A percentile compares a stretch with the other conserved stretches of the same genome.
Conservation (phyloP, 1,140 invertebrate genomes). For the Papilio glaucus region DNA sequence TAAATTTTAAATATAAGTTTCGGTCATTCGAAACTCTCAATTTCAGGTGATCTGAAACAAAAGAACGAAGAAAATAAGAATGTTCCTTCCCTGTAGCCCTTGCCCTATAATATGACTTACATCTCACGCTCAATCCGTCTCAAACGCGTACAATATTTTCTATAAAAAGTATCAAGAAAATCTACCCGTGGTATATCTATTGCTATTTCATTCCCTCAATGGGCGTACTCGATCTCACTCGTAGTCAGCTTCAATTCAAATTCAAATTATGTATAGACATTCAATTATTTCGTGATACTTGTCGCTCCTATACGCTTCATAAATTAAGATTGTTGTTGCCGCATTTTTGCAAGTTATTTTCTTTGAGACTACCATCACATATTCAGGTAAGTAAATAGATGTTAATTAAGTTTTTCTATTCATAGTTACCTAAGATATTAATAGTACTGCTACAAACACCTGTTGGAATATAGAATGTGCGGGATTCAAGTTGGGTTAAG, state of each 20-base stretch:
- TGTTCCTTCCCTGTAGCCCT: too few species aligned
- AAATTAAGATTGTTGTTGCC: constrained; percentile 40
- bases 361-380: constrained; percentile 23
- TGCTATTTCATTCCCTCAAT: constrained; percentile 56
- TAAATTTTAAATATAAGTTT: too few species aligned
- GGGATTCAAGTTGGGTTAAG: constrained; percentile 21
- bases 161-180: constrained; percentile 44
- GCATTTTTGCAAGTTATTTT: constrained; percentile 38
- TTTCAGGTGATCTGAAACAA: too few species aligned
- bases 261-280: constrained; percentile 62
- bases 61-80: too few species aligned
- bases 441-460: neutral
- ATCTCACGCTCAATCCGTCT: too few species aligned
- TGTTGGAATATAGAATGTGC: neutral
- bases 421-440: neutral
- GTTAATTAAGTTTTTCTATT: constrained; percentile 19
- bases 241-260: constrained; percentile 68
- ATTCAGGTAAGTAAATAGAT: constrained; percentile 35
- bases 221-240: constrained; percentile 57
- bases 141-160: too few species aligned
- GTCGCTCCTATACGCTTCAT: constrained; percentile 56
- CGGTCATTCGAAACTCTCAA: too few species aligned
- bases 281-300: constrained; percentile 70
- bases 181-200: constrained; percentile 42
- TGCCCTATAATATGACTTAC: too few species aligned